Evolutionary conservation across 2,888 invertebrate genomes (phyloP).

Genomic region (Nemotelus pantherinus): DNA sequence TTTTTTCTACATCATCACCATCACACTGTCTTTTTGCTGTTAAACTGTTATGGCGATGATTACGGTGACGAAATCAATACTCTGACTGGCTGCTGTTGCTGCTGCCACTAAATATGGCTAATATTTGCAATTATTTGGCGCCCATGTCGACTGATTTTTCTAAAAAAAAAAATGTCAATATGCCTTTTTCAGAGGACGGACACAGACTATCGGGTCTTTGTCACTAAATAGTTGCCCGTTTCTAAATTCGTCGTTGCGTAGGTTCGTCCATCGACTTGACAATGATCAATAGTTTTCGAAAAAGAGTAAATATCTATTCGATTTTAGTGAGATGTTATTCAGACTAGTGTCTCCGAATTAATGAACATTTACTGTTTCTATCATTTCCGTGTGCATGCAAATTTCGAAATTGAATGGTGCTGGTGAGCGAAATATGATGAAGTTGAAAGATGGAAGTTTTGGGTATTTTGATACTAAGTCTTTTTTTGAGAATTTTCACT

Average conservation of each 20-base stretch:
- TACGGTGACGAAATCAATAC: not conserved
- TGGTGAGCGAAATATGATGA: too few species aligned
- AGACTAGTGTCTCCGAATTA: constrained; percentile 8
- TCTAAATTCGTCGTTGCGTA: not conserved
- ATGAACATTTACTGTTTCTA: constrained; percentile 12
- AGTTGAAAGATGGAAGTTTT: too few species aligned
- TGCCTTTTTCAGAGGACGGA: not conserved
- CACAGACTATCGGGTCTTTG: not conserved
- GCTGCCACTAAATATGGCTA: constrained; percentile 9
- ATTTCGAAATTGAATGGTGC: not conserved
- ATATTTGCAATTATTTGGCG: constrained; percentile 30
- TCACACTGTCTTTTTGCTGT: too few species aligned
- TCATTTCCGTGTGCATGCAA: not conserved
- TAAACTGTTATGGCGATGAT: too few species aligned
- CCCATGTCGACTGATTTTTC: constrained; percentile 7
- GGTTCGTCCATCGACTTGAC: not conserved
- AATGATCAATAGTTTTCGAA: not conserved
- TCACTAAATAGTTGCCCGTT: not conserved
- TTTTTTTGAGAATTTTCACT: too few species aligned
- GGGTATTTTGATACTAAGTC: too few species aligned
- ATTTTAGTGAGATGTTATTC: not conserved
- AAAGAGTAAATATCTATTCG: not conserved
- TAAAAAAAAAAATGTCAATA: too few species aligned
- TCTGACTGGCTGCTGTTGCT: not conserved
- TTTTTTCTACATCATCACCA: too few species aligned